Evolutionary conservation across 2,797 vertebrate species (phyloP).

Genomic region (Micrastur ruficollis): DNA sequence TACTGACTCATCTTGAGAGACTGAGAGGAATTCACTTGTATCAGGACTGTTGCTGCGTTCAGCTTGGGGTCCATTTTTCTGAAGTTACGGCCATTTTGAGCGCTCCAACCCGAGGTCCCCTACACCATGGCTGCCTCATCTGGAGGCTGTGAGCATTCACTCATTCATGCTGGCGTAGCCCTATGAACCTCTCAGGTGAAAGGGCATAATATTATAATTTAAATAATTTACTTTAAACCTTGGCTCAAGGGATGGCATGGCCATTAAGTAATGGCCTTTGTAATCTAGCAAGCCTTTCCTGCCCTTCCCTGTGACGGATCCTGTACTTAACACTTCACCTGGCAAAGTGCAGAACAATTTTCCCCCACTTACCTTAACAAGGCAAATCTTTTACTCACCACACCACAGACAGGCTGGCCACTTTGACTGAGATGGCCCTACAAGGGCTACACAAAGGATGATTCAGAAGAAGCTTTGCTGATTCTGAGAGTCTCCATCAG

Average conservation of each 20-base stretch:
- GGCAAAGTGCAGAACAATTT: slow-evolving; percentile 16
- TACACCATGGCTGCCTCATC: neutral
- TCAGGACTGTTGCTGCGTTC: neutral
- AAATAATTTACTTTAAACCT: slow-evolving; percentile 63
- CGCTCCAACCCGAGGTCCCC: neutral
- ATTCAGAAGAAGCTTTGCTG: slow-evolving; percentile 24
- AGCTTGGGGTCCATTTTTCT: neutral
- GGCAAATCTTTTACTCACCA: slow-evolving; percentile 7
- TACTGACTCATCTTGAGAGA: slow-evolving; percentile 45
- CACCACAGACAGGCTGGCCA: neutral
- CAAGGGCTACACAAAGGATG: neutral
- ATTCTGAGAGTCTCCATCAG: neutral
- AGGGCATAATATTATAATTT: slow-evolving; percentile 48
- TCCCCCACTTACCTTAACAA: slow-evolving; percentile 20
- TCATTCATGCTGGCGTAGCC: neutral
- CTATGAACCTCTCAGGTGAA: slow-evolving; percentile 6
- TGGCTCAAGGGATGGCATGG: slow-evolving; percentile 14
- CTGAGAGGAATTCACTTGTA: neutral
- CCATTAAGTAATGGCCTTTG: slow-evolving; percentile 51
- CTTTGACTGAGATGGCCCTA: neutral
- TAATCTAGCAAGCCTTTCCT: slow-evolving; percentile 47
- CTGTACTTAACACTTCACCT: slow-evolving; percentile 53
- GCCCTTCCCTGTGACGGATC: neutral
- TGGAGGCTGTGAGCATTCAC: neutral
- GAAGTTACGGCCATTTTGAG: neutral